Evolutionary conservation across 2,113 vertebrate genomes (phyloP), one percentile per base, ranked within the genome.

Genomic region (Gambusia affinis): DNA sequence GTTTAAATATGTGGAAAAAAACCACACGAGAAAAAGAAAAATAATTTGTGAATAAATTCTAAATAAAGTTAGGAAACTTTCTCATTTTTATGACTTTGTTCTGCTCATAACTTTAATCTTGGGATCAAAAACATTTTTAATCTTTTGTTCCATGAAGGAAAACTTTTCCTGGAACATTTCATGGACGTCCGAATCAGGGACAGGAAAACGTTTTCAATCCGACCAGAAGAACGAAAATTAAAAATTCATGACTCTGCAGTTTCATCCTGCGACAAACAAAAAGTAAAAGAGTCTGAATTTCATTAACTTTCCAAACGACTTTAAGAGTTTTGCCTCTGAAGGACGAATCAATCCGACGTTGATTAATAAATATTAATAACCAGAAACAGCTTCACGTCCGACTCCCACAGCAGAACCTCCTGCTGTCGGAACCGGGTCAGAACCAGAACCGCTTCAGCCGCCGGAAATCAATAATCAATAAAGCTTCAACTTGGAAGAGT

Each of bases 311-410:
- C 65, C 61, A 78, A 73, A 83, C 83, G 12, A 83, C 81, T 84
- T 90, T 63, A 84, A 76, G 77, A 84, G 79, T 88, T 88, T 82
- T 80, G 82, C 76, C 81, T 88, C 82, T 83, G 80, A 42, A 64
- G 65, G 72, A 76, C 39, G 33, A 82, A 79, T 87, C 73, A 64
- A 82, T 86, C 83, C 31, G 6, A 1, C 31, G 31, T 6, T 1
- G 31, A 80, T 87, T 93, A 92, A 93, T 93, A 90, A 93, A 93
- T 93, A 93, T 93, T 94, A 93, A 94, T 89, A 83, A 65, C 85
- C 17, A 64, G 42, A 87, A 90, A 82, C 67, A 81, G 73, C 65
- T 85, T 80, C 78, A 78, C 83, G 80, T 77, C 70, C 61, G 64
- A 70, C 47, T 51, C 47, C 17, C 5, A 44, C 42, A 3, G 7